Base-by-base conservation (phyloP, 1,140 invertebrate species). In the Cotesia glomerata region DNA sequence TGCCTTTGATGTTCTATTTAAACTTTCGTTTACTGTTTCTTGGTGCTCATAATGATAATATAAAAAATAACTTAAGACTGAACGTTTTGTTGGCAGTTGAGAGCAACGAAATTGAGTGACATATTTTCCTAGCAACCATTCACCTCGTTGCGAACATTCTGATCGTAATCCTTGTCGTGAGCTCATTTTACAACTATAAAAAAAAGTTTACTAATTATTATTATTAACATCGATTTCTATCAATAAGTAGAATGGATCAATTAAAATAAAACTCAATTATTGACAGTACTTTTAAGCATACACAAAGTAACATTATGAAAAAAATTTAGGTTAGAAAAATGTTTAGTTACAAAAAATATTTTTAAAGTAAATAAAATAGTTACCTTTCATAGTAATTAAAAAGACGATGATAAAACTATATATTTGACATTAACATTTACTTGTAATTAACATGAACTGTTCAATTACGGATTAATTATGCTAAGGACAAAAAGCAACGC, bases 1-100 rank as follows among this genome's bases (percentile, higher is more conserved):
- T 65, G 14, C 45, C 14, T 39, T 36, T 45, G 63, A 14, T 45
- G 35, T 39, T 16, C 18, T 45, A 45, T 65, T 14, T 36, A 49
- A 65, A 65, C 35, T 45, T 39, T 65, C 34, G 45, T 36, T 49
- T 1, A 65, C 35, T 14, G 63, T 65, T 49, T 45, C 36, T 65
- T 45, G 36, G 13, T 65, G 36, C 49, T 68, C 49, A 68, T 52
- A 66, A 45, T 66, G 64, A 49, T 66, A 14, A 52, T 16, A 66
- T 52, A 66, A 66, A n/a, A 66, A 66, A 66, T 45, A 66, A 18
- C 32, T 45, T 2, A 63, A n/a, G 11, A 51, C n/a, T 67, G 36
- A 35, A 32, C 9, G 26, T 35, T 18, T 26, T 35, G 18, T 35
- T 35, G 18, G 32, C 32, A 65, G n/a, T 65, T 45, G 32, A 39